Evolutionary conservation across 2,888 invertebrate genomes (phyloP), one percentile per base, ranked within the genome.

Genomic region (Eutolmus rufibarbis): DNA sequence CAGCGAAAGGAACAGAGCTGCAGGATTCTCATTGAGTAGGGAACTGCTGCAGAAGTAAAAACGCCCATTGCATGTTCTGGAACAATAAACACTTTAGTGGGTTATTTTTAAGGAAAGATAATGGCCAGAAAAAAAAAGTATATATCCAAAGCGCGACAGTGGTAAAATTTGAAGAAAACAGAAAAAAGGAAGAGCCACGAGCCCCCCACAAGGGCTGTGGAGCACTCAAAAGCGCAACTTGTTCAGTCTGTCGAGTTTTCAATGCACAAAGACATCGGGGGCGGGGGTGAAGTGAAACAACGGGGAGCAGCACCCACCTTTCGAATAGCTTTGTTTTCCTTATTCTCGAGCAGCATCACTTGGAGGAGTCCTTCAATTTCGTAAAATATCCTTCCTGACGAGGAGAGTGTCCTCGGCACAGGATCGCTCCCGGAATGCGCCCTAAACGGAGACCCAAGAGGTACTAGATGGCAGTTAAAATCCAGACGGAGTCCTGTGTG

Each of bases 21-120:
- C 51, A 51, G 51, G 51, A 51, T 51, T n/a, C 16, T 51, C 46
- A 51, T n/a, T 51, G 46, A 16, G n/a, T 0, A 51, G 51, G 37
- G 40, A 23, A 40, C 9, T 78, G 40, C 78, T 43, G 23, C 23
- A 23, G 28, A 66, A 16, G 46, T 74, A 46, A 74, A 84, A 43
- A 74, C 86, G 56, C 86, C 86, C 77, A 74, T 86, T 86, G 86
- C 86, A 86, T 86, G 86, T 77, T 77, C 43, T 5, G 19, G 23
- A 51, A 77, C 56, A 86, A 86, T 86, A 77, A 82, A 57, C 57
- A 16, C 34, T 82, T 82, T 34, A 19, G 31, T n/a, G 57, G 82
- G 57, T 51, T 81, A 56, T 56, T 81, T 81, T 81, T 28, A 23
- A 81, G 23, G 46, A 14, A 81, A 12, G 40, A n/a, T 56, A 51